These are phyloP conservation scores for Diaphora mendica DNA, from an alignment of 2,888 invertebrate genomes.

Conservation along the genomic window DNA sequence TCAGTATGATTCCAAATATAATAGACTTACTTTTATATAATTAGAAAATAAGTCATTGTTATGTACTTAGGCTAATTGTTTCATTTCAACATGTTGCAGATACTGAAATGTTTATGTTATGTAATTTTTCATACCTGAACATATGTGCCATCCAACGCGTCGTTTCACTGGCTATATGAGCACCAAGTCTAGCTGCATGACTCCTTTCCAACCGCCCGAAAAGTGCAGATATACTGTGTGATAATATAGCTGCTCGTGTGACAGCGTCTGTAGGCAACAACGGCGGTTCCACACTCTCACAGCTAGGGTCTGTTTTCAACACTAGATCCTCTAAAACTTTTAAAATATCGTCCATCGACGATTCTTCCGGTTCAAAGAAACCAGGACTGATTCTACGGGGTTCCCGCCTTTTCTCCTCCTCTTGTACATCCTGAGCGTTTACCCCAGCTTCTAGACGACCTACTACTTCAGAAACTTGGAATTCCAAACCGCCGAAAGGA, in stretches of 20 bases:
- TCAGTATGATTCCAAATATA: neutral
- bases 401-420: constrained; percentile 75
- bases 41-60: neutral
- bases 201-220: constrained; percentile 93
- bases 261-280: constrained; percentile 88
- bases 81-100: neutral
- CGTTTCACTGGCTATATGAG: constrained; percentile 93
- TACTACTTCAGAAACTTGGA: constrained; percentile 91
- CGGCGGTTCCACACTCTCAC: constrained; percentile 88
- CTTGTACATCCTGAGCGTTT: constrained; percentile 74
- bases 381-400: constrained; percentile 82
- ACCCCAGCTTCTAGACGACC: constrained; percentile 90
- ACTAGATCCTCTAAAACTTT: constrained; percentile 87
- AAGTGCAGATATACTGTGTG: constrained; percentile 95
- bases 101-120: neutral
- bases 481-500: constrained; percentile 88
- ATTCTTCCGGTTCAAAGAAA: constrained; percentile 85
- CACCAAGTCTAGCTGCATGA: constrained; percentile 92
- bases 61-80: neutral
- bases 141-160: constrained; percentile 95
- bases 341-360: constrained; percentile 88
- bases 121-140: constrained; percentile 88
- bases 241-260: constrained; percentile 89
- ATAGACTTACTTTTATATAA: neutral
- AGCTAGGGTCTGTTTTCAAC: constrained; percentile 87